Conservation (phyloP, 30 jellyfish, hydroid and myxozoan genomes). For the Aurelia sp. region DNA sequence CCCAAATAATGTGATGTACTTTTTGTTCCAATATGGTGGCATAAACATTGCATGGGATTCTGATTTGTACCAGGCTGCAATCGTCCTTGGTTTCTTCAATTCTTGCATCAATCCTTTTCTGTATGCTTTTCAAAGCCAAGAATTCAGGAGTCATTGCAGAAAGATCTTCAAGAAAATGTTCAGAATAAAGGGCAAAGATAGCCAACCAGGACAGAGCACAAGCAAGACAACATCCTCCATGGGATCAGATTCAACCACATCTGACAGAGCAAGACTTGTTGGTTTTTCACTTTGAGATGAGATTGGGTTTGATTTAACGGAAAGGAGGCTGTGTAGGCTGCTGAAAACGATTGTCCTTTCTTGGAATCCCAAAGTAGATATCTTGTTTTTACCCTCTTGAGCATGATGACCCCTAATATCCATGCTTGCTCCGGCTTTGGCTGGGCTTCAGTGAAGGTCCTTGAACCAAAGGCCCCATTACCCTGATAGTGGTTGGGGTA, state of each 20-base stretch:
- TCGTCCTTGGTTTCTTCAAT: constrained; percentile 69
- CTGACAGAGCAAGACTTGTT: not conserved
- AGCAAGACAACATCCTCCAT: too few species aligned
- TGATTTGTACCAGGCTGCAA: constrained; percentile 56
- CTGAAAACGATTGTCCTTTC: too few species aligned
- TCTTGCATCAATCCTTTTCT: constrained; percentile 88
- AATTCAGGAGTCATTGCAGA: constrained; percentile 63
- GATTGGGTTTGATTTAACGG: too few species aligned
- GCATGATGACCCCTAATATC: too few species aligned
- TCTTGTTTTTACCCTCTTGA: not conserved
- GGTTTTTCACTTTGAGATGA: not conserved
- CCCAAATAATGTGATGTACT: constrained; percentile 72
- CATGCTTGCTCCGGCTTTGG: too few species aligned
- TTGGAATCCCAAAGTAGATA: not conserved
- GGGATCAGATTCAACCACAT: not conserved
- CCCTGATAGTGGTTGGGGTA: too few species aligned
- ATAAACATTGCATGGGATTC: constrained; percentile 73
- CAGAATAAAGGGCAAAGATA: not conserved
- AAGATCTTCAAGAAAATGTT: constrained; percentile 17
- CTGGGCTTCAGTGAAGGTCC: too few species aligned
- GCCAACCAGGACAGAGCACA: too few species aligned
- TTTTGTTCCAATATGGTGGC: constrained; percentile 57
- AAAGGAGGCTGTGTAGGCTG: too few species aligned
- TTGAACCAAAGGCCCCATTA: too few species aligned
- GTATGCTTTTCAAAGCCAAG: constrained; percentile 79